Evolutionary conservation across 2,797 vertebrate species (phyloP).

Genomic region (Cossypha heuglini): DNA sequence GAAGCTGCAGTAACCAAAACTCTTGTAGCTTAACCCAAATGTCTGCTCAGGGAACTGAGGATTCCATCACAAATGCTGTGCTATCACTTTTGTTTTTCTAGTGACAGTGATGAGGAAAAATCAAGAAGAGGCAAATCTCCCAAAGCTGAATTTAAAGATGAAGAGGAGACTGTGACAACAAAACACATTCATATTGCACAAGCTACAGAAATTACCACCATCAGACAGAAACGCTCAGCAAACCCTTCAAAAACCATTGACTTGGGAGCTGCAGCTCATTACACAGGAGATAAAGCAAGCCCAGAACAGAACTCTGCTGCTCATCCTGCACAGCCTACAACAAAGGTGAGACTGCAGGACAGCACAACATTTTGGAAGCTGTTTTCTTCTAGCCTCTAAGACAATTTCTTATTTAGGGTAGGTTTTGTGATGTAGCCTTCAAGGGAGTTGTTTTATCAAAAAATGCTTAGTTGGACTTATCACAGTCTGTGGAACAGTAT

Average conservation of each 20-base stretch:
- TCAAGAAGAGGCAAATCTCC: conserved; percentile 84
- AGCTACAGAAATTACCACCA: conserved; percentile 92
- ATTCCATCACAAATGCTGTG: not conserved
- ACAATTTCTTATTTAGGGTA: not conserved
- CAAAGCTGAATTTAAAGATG: conserved; percentile 91
- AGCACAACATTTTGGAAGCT: not conserved
- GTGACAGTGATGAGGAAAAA: conserved; percentile 89
- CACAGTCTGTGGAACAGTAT: not conserved
- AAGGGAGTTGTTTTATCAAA: not conserved
- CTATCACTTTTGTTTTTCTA: conserved; percentile 71
- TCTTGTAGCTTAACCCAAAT: not conserved
- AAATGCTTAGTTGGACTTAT: not conserved
- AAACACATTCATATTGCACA: conserved; percentile 93
- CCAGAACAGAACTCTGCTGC: conserved; percentile 76
- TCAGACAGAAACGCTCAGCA: conserved; percentile 88
- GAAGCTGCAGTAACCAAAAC: not conserved
- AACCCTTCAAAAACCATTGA: conserved; percentile 93
- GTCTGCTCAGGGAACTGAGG: not conserved
- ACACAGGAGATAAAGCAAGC: conserved; percentile 87
- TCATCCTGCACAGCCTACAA: conserved; percentile 66
- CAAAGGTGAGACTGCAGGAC: conserved; percentile 77
- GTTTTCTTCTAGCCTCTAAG: not conserved
- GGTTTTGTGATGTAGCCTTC: not conserved
- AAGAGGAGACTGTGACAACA: conserved; percentile 93
- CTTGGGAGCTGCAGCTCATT: conserved; percentile 92